Evolutionary conservation across 2,113 vertebrate genomes (phyloP).

Genomic region (Thryonomys swinderianus): DNA sequence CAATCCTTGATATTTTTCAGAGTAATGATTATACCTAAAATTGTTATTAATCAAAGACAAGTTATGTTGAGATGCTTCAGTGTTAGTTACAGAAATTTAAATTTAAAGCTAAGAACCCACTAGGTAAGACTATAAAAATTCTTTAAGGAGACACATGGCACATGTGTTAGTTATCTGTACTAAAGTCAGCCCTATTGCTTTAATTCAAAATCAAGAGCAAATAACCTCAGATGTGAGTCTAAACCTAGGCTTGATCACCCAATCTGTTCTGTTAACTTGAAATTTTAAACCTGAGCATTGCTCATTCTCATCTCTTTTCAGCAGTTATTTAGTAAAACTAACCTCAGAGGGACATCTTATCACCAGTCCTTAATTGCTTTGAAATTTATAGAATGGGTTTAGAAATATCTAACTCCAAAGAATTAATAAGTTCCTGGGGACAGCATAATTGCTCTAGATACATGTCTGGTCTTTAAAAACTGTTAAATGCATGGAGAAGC

Average conservation of each 20-base stretch:
- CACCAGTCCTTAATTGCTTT: constrained; percentile 52
- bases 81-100: neutral
- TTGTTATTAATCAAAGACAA: constrained; percentile 22
- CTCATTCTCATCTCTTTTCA: constrained; percentile 7
- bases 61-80: neutral
- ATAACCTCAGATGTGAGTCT: neutral
- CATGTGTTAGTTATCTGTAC: neutral
- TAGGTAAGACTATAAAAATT: neutral
- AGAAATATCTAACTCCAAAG: constrained; percentile 29
- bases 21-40: neutral
- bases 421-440: constrained; percentile 14
- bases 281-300: constrained; percentile 10
- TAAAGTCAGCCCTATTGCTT: neutral
- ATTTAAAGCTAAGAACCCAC: neutral
- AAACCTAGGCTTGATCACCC: neutral
- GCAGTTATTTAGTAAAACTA: constrained; percentile 42
- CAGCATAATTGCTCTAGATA: neutral
- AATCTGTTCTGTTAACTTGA: neutral
- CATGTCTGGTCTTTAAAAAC: constrained; percentile 2
- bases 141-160: neutral
- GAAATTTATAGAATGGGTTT: constrained; percentile 8
- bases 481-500: neutral
- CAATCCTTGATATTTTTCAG: constrained; percentile 45
- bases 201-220: neutral
- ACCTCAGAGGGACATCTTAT: neutral